phyloP scores from a whole-genome alignment of 30 jellyfish, hydroid and myxozoan genomes.

The Pelagia noctiluca region DNA sequence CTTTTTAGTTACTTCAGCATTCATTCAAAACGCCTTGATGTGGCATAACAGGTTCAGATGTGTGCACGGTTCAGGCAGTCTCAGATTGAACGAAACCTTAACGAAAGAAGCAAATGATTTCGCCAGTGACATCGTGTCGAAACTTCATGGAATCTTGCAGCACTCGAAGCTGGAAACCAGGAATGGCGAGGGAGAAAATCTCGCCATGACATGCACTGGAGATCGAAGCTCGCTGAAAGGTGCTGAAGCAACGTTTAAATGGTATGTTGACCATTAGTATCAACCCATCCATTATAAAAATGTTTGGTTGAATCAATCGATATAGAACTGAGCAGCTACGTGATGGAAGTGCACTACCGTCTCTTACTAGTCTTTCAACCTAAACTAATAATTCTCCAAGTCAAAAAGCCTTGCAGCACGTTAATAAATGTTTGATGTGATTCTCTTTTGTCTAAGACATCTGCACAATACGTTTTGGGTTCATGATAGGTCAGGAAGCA shows the following conservation, averaged over 20 bases:
- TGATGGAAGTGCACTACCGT: too few relatives aligned
- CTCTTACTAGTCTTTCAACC: too few relatives aligned
- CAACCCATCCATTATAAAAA: not conserved
- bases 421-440: too few relatives aligned
- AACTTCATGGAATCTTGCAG: constrained; percentile 73
- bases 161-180: constrained; percentile 76
- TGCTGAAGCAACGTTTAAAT: constrained; percentile 84
- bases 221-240: constrained; percentile 69
- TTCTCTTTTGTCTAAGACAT: too few relatives aligned
- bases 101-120: constrained; percentile 82
- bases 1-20: constrained; percentile 53
- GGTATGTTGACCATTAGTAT: constrained; percentile 54
- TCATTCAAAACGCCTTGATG: constrained; percentile 84
- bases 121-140: constrained; percentile 77
- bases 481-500: too few relatives aligned
- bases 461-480: too few relatives aligned
- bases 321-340: too few relatives aligned
- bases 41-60: constrained; percentile 84
- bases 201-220: constrained; percentile 88
- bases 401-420: too few relatives aligned
- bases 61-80: constrained; percentile 70
- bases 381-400: too few relatives aligned
- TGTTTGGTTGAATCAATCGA: too few relatives aligned
- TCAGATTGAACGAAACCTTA: constrained; percentile 68
- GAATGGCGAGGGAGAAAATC: constrained; percentile 82